Percentiles rank a stretch among this genome's conserved stretches.
Evolutionary conservation across 2,113 vertebrate species (phyloP).

Genomic region (Gila orcuttii): DNA sequence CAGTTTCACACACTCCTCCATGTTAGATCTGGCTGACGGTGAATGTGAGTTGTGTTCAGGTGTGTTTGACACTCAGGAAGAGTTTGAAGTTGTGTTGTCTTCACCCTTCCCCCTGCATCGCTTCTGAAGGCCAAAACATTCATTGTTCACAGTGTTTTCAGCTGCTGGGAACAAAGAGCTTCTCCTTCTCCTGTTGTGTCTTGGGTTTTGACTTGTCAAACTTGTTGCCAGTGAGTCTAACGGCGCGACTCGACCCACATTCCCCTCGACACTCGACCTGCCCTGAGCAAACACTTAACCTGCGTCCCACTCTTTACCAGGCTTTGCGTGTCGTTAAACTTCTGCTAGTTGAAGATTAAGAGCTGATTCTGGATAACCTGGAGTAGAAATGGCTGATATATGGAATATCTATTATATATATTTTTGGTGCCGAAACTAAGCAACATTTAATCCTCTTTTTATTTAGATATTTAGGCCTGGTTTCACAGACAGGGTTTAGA

Average conservation of each 20-base stretch:
- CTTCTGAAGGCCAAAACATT: not conserved
- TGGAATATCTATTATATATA: too few relatives aligned
- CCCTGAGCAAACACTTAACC: constrained; percentile 13
- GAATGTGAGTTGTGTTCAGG: too few relatives aligned
- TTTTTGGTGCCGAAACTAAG: too few relatives aligned
- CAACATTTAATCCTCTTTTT: too few relatives aligned
- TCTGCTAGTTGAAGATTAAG: not conserved
- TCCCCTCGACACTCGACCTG: constrained; percentile 10
- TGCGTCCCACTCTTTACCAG: not conserved
- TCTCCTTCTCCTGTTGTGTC: constrained; percentile 35
- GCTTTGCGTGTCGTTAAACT: not conserved
- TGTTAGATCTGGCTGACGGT: too few relatives aligned
- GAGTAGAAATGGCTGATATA: not conserved
- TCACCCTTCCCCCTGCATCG: not conserved
- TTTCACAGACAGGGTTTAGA: too few relatives aligned
- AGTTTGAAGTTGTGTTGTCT: not conserved
- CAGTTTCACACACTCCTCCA: too few relatives aligned
- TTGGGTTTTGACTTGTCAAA: constrained; percentile 55
- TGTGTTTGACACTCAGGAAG: not conserved
- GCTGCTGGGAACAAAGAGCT: constrained; percentile 53
- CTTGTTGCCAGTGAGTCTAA: constrained; percentile 54
- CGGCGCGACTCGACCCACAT: constrained; percentile 25
- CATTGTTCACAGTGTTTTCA: constrained; percentile 46
- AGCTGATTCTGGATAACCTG: not conserved
- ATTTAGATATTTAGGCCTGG: too few relatives aligned